These are phyloP conservation scores for Piezodorus guildinii DNA, from an alignment of 1,140 invertebrate species.

Conservation along the genomic window DNA sequence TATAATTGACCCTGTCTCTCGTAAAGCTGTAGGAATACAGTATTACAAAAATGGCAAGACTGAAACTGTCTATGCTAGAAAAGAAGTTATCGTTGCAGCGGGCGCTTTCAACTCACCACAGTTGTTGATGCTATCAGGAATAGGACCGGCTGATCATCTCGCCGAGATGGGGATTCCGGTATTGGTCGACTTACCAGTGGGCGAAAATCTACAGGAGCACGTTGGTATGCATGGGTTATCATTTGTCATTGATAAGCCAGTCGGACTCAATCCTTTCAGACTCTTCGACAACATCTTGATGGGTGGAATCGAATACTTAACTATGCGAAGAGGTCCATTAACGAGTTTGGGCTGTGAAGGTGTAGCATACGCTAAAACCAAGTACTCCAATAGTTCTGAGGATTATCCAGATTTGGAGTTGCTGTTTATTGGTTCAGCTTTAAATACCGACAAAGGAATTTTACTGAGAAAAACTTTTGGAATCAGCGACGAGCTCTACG, in stretches of 20 bases:
- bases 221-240: slow-evolving; percentile 47
- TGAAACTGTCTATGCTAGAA: slow-evolving; percentile 38
- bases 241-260: slow-evolving; percentile 52
- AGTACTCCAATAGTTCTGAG: slow-evolving; percentile 34
- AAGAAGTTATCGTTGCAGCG: slow-evolving; percentile 55
- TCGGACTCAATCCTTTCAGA: slow-evolving; percentile 30
- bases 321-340: slow-evolving; percentile 36
- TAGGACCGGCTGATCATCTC: slow-evolving; percentile 57
- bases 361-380: slow-evolving; percentile 38
- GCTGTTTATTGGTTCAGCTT: slow-evolving; percentile 55
- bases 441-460: slow-evolving; percentile 57
- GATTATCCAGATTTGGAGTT: slow-evolving; percentile 64
- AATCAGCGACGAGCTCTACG: slow-evolving; percentile 44
- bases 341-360: slow-evolving; percentile 43
- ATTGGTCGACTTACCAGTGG: slow-evolving; percentile 54
- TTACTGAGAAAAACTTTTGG: slow-evolving; percentile 42
- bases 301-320: slow-evolving; percentile 25
- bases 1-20: slow-evolving; percentile 45
- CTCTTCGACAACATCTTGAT: slow-evolving; percentile 17
- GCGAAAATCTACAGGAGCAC: slow-evolving; percentile 70
- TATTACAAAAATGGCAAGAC: slow-evolving; percentile 42
- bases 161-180: slow-evolving; percentile 50
- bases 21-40: slow-evolving; percentile 51
- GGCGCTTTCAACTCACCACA: slow-evolving; percentile 57
- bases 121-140: slow-evolving; percentile 59